These are phyloP conservation scores for Trachelus tabidus DNA, from an alignment of 2,888 invertebrate genomes.

Conservation along the genomic window DNA sequence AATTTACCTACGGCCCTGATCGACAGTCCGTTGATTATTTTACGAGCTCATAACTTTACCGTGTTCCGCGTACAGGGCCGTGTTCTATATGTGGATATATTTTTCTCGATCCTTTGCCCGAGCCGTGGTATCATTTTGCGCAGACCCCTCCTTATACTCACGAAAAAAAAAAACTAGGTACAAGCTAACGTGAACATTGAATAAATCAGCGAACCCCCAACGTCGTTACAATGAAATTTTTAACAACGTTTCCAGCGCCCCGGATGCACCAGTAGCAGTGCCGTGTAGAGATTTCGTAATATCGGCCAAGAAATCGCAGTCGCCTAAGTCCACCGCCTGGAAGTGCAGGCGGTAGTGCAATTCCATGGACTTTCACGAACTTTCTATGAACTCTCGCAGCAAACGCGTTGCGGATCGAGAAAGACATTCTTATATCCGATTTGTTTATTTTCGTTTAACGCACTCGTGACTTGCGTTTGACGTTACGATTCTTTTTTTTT, in stretches of 20 bases:
- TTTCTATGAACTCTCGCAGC: constrained; percentile 23
- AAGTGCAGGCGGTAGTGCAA: not conserved
- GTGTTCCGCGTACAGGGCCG: not conserved
- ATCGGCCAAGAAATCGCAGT: not conserved
- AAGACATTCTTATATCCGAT: not conserved
- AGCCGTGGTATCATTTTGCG: not conserved
- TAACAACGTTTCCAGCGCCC: not conserved
- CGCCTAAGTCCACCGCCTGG: not conserved
- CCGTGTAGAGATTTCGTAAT: not conserved
- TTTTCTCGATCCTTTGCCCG: not conserved
- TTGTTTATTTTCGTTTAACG: not conserved
- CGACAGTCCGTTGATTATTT: not conserved
- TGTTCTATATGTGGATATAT: not conserved
- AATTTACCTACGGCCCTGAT: not conserved
- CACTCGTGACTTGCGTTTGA: not conserved
- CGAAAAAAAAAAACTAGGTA: too few species aligned
- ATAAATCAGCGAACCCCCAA: not conserved
- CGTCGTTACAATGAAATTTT: not conserved
- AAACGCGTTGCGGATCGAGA: not conserved
- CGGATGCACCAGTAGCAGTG: not conserved
- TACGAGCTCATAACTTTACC: not conserved
- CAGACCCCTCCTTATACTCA: not conserved
- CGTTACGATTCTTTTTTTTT: not conserved
- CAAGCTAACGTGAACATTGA: not conserved
- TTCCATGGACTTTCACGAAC: constrained; percentile 36